phyloP scores from a whole-genome alignment of 2,113 vertebrate species.

The Dissostichus mawsoni region DNA sequence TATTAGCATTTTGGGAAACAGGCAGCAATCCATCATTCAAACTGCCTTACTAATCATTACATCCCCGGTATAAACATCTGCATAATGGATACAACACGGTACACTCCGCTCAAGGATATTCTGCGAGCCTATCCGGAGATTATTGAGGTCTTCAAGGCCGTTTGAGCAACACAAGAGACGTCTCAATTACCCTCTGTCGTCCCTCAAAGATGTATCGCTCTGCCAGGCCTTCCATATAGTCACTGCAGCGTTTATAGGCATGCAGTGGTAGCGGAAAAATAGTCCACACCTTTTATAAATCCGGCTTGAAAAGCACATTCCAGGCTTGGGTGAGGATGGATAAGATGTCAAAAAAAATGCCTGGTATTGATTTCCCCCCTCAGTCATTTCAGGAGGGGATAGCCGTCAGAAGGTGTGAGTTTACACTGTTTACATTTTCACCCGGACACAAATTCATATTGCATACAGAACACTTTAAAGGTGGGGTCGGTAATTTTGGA shows the following conservation, averaged over 20 bases:
- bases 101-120: constrained; percentile 45
- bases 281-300: constrained; percentile 34
- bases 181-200: constrained; percentile 57
- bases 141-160: constrained; percentile 47
- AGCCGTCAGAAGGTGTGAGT: constrained; percentile 6
- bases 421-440: constrained; percentile 14
- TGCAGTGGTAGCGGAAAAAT: constrained; percentile 8
- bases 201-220: constrained; percentile 32
- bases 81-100: constrained; percentile 41
- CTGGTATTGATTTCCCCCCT: constrained; percentile 35
- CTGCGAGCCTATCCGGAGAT: constrained; percentile 20
- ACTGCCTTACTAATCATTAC: constrained; percentile 56
- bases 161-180: constrained; percentile 42
- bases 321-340: constrained; percentile 54
- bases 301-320: constrained; percentile 44
- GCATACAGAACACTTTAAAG: constrained; percentile 14
- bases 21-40: constrained; percentile 57
- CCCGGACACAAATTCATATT: constrained; percentile 6
- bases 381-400: constrained; percentile 31
- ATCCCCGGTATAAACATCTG: constrained; percentile 59
- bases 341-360: constrained; percentile 37
- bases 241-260: constrained; percentile 32
- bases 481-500: no score
- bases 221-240: constrained; percentile 14
- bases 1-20: constrained; percentile 59